Percentiles rank a stretch among this genome's conserved stretches.
Conservation (phyloP, 2,797 vertebrate genomes). For the Yasuhikotakia modesta region DNA sequence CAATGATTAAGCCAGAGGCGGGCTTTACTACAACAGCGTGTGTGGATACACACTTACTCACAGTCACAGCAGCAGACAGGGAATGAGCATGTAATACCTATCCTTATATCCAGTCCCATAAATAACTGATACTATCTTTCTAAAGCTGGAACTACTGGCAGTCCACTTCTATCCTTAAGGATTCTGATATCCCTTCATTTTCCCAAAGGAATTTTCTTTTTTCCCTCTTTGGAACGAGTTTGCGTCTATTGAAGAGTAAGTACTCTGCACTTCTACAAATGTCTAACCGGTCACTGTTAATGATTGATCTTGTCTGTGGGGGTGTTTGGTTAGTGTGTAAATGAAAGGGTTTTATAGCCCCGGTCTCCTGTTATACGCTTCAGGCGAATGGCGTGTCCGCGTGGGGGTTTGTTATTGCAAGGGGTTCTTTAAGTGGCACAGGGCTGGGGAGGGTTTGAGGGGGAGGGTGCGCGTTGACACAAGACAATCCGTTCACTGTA, state of each 20-base stretch:
- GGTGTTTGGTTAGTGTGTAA: slow-evolving; percentile 66
- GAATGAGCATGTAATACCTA: slow-evolving; percentile 1
- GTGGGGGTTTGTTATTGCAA: slow-evolving; percentile 60
- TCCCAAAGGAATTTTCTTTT: neutral
- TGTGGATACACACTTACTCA: slow-evolving; percentile 59
- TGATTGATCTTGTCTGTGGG: slow-evolving; percentile 67
- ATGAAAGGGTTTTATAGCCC: slow-evolving; percentile 52
- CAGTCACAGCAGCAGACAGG: slow-evolving; percentile 56
- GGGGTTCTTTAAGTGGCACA: slow-evolving; percentile 39
- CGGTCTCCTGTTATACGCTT: slow-evolving; percentile 46
- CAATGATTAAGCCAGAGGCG: slow-evolving; percentile 58
- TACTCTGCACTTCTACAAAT: slow-evolving; percentile 55
- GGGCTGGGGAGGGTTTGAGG: slow-evolving; percentile 23
- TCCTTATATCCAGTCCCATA: slow-evolving; percentile 13
- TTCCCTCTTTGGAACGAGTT: slow-evolving; percentile 49
- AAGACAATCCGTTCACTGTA: slow-evolving; percentile 62
- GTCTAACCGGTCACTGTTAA: slow-evolving; percentile 69
- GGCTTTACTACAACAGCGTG: slow-evolving; percentile 69
- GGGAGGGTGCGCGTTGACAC: slow-evolving; percentile 71
- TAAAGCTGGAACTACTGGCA: slow-evolving; percentile 20
- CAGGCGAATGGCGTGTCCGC: slow-evolving; percentile 55
- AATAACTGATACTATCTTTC: slow-evolving; percentile 5
- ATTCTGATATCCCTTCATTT: slow-evolving; percentile 42
- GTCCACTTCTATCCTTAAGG: neutral
- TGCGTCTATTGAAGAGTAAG: slow-evolving; percentile 64